A percentile compares a stretch with the other conserved stretches of the same genome.
These are phyloP conservation scores for Brachionus paranguensis DNA, from an alignment of 1,140 invertebrate genomes.

Conservation along the genomic window DNA sequence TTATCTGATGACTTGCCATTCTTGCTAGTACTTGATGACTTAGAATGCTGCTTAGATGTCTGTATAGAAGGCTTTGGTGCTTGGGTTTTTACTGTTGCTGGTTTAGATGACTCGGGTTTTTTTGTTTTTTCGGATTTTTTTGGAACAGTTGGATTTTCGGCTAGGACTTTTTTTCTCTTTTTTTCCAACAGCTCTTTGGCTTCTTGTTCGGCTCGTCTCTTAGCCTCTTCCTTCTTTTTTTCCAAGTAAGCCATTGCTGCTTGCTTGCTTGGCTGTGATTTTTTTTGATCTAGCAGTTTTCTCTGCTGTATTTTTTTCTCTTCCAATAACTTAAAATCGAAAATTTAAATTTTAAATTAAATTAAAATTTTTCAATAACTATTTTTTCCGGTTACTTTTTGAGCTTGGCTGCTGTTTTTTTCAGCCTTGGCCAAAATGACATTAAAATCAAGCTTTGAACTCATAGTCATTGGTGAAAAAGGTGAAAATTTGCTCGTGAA, in stretches of 20 bases:
- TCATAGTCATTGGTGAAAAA: background rate
- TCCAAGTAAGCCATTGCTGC: constrained; percentile 26
- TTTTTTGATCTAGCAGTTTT: constrained; percentile 13
- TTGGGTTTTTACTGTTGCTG: background rate
- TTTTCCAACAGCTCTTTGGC: constrained; percentile 20
- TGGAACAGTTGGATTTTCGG: background rate
- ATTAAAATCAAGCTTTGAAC: constrained; percentile 39
- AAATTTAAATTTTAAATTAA: too few relatives aligned
- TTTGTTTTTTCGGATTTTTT: background rate
- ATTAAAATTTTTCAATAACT: background rate
- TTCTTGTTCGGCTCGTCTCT: background rate
- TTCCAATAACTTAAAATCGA: constrained; percentile 17
- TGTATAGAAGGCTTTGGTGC: background rate
- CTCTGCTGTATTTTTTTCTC: constrained; percentile 18
- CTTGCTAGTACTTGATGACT: background rate
- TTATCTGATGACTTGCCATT: background rate
- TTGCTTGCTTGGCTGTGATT: constrained; percentile 24
- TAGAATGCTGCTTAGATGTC: background rate
- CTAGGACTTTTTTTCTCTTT: background rate
- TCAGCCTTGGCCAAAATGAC: constrained; percentile 30
- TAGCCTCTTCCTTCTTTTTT: constrained; percentile 27
- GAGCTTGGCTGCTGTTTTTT: constrained; percentile 17
- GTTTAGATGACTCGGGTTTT: background rate
- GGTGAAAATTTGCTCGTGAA: background rate
- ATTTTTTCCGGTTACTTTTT: background rate